Percentiles rank a stretch among this genome's conserved stretches.
Conservation (phyloP, 2,888 invertebrate species). For the Rotaria sp. region DNA sequence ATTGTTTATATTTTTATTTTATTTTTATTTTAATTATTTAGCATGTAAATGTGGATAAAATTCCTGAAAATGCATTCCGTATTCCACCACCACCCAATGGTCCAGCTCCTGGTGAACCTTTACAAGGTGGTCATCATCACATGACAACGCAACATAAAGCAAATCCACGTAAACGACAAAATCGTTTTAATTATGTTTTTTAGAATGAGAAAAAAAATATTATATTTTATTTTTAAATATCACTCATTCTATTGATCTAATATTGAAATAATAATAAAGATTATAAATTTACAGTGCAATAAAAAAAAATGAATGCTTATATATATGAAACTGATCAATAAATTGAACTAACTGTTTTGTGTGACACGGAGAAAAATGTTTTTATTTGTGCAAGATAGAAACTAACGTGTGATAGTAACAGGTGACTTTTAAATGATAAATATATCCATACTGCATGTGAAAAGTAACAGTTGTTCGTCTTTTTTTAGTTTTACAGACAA, state of each 20-base stretch:
- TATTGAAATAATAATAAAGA: not conserved
- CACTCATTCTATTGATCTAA: not conserved
- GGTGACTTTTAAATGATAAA: no score
- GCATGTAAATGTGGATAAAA: not conserved
- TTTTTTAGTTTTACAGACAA: no score
- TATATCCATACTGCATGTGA: no score
- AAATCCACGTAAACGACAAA: not conserved
- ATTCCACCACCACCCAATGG: conserved; percentile 23
- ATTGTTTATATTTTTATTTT: not conserved
- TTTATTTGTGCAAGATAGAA: not conserved
- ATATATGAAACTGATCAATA: no score
- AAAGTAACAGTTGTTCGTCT: no score
- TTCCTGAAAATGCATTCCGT: not conserved
- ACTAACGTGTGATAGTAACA: not conserved
- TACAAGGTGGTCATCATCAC: not conserved
- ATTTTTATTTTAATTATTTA: not conserved
- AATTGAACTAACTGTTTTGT: no score
- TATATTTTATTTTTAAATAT: not conserved
- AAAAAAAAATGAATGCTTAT: not conserved
- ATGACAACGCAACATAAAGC: not conserved
- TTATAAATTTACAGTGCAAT: not conserved
- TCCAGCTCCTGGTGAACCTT: not conserved
- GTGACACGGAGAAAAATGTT: not conserved
- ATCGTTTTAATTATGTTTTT: not conserved
- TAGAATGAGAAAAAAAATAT: not conserved